Percentiles rank a stretch among this genome's conserved stretches.
phyloP scores from a whole-genome alignment of 92 coral and sea anemone species.

The Palythoa heliodiscus region DNA sequence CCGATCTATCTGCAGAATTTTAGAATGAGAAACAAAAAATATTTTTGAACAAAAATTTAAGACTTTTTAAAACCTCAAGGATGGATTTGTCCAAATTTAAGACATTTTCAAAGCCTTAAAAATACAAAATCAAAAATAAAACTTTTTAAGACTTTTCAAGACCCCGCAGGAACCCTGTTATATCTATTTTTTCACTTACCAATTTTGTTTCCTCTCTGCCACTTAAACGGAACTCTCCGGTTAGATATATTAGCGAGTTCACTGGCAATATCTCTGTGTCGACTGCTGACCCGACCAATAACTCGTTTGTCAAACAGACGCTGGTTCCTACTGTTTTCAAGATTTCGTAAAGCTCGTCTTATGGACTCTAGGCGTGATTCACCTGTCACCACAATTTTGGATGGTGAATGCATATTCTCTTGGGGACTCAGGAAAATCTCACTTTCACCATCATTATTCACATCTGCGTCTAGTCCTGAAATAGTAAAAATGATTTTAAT shows the following conservation, averaged over 20 bases:
- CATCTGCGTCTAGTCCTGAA: neutral
- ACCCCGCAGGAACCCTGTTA: no score
- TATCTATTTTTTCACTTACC: conserved; percentile 51
- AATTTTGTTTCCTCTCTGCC: conserved; percentile 98
- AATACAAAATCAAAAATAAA: no score
- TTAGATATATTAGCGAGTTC: conserved; percentile 88
- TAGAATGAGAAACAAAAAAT: no score
- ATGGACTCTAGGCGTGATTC: conserved; percentile 71
- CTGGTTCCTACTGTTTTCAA: conserved; percentile 66
- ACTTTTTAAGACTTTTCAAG: no score
- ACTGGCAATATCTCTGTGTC: conserved; percentile 88
- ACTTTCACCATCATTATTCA: neutral
- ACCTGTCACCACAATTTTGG: conserved; percentile 47
- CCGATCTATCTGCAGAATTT: no score
- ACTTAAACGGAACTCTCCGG: conserved; percentile 95
- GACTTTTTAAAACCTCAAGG: no score
- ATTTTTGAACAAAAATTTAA: no score
- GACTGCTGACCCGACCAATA: conserved; percentile 84
- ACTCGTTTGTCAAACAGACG: conserved; percentile 69
- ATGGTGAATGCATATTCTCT: neutral
- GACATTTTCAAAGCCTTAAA: no score
- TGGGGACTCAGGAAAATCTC: neutral
- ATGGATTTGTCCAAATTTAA: no score
- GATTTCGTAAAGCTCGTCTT: conserved; percentile 64
- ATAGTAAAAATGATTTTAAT: no score